Base-by-base conservation (phyloP, 1,140 invertebrate genomes). In the Drosophila santomea region DNA sequence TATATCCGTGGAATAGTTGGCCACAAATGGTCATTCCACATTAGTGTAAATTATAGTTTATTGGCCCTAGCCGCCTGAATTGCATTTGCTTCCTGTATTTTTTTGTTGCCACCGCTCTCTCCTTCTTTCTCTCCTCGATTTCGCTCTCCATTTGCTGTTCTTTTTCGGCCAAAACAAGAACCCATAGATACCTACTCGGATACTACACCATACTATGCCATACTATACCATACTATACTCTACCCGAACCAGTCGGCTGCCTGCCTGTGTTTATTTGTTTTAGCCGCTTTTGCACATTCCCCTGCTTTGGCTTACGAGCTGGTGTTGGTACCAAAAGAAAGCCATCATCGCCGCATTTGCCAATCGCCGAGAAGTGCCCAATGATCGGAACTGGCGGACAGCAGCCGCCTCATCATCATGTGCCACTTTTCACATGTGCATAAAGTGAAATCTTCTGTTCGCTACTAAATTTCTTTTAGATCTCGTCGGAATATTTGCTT, bases 401-500 rank as follows among this genome's bases (percentile, higher is more conserved):
- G 63, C 63, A 63, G 73, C 81, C 50, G 69, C 83, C 59, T 76
- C 83, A 86, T 86, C 83, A 86, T 86, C 79, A 86, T 88, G 83
- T 88, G 83, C 83, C 52, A 88, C 83, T 88, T 88, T 88, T 88
- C 79, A 76, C 84, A 88, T 83, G 66, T 58, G 75, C 83, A 82
- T 88, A 86, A 86, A 88, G 83, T 88, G 83, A 88, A 88, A 88
- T 89, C 86, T 75, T 55, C 52, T 57, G 45, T 64, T 52, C 52
- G 72, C 48, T 28, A 28, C 59, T 58, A 59, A 68, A 75, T 88
- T 74, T 86, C 79, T 78, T 80, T 86, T 50, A 39, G 43, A 52
- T 36, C 44, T 61, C 64, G 23, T 14, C 61, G 51, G 45, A 48
- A 28, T 15, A 51, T 51, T 51, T 58, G 15, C 43, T 8, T 51